Percentiles rank a stretch among this genome's conserved stretches.
Evolutionary conservation across 2,888 invertebrate species (phyloP).

Genomic region (Ametastegia equiseti): DNA sequence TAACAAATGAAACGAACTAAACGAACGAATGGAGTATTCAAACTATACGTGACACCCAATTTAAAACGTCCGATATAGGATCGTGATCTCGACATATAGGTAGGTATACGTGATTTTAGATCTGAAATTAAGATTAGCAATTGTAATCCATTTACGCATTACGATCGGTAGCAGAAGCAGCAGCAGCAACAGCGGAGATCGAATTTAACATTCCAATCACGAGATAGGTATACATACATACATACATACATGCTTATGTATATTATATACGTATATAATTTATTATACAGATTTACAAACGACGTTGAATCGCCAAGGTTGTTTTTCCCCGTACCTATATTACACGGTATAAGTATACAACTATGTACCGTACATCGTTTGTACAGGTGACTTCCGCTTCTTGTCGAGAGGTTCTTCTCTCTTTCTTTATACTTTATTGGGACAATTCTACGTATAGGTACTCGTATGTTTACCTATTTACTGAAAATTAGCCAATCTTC

Average conservation of each 20-base stretch:
- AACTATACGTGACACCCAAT: too few species aligned
- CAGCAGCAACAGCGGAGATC: not conserved
- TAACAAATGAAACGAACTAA: too few species aligned
- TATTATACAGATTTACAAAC: conserved; percentile 26
- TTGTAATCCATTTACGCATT: not conserved
- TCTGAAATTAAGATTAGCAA: not conserved
- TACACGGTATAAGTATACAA: too few species aligned
- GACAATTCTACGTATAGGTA: too few species aligned
- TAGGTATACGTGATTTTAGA: too few species aligned
- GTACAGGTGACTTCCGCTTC: conserved; percentile 13
- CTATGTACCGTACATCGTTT: not conserved
- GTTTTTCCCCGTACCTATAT: not conserved
- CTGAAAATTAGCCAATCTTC: not conserved
- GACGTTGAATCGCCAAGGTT: conserved; percentile 10
- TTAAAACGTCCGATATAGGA: too few species aligned
- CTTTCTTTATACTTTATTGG: not conserved
- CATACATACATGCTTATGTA: too few species aligned
- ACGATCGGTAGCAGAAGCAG: not conserved
- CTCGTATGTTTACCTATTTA: not conserved
- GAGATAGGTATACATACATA: too few species aligned
- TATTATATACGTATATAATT: too few species aligned
- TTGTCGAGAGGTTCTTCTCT: not conserved
- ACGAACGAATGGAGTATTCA: too few species aligned
- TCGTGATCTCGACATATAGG: too few species aligned
- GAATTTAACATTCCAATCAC: conserved; percentile 25